phyloP scores from a whole-genome alignment of 2,797 vertebrate species.

The Fistularia commersonii region DNA sequence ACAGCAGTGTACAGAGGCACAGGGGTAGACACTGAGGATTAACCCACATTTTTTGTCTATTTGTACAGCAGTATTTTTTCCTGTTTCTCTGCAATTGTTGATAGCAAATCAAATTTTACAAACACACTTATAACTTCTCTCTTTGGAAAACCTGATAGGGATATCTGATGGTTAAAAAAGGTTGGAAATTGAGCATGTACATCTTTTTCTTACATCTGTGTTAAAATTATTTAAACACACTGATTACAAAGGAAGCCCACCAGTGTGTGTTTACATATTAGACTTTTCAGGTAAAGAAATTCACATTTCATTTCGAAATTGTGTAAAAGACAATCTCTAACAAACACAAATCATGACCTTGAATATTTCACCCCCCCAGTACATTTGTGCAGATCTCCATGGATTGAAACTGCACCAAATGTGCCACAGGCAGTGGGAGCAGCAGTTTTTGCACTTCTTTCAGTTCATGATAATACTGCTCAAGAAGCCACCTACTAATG shows the following conservation, averaged over 20 bases:
- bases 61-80: conserved; percentile 8
- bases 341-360: conserved; percentile 12
- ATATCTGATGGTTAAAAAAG: too few species aligned
- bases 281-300: too few species aligned
- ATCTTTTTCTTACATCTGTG: too few species aligned
- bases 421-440: conserved; percentile 32
- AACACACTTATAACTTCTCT: too few species aligned
- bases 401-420: conserved; percentile 8
- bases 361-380: conserved; percentile 8
- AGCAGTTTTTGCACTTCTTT: conserved; percentile 26
- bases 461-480: conserved; percentile 27
- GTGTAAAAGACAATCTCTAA: conserved; percentile 13
- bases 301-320: conserved; percentile 2
- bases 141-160: too few species aligned
- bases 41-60: conserved; percentile 19
- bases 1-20: conserved; percentile 19
- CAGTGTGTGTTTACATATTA: too few species aligned
- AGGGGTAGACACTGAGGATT: conserved; percentile 22
- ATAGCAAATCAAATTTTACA: conserved; percentile 3
- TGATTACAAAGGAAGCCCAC: too few species aligned
- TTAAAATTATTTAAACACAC: too few species aligned
- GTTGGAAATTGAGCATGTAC: too few species aligned
- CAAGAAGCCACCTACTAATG: conserved; percentile 52
- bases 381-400: conserved; percentile 10
- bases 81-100: conserved; percentile 3